A percentile compares a stretch with the other conserved stretches of the same genome.
Conservation (phyloP, 2,888 invertebrate genomes). For the Spilarctia lutea region DNA sequence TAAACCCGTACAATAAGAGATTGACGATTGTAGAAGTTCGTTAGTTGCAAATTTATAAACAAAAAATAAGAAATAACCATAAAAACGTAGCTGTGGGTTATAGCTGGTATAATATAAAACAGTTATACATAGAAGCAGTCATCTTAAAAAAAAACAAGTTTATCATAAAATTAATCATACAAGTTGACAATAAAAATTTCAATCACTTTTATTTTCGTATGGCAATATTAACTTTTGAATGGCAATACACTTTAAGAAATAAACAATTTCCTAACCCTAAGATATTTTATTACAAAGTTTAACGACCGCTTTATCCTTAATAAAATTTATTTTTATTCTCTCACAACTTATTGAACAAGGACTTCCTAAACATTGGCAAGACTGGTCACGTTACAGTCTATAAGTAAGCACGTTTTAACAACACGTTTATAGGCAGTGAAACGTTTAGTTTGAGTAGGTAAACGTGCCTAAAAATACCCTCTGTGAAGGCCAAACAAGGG, state of each 20-base stretch:
- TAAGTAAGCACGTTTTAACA: conserved; percentile 17
- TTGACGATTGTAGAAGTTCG: no score
- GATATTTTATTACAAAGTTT: background rate
- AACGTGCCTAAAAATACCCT: conserved; percentile 15
- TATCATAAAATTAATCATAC: background rate
- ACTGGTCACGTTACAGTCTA: conserved; percentile 20
- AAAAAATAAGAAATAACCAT: no score
- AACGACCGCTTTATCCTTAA: background rate
- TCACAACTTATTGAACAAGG: conserved; percentile 6
- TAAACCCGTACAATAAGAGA: no score
- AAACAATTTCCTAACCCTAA: background rate
- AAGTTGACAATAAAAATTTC: background rate
- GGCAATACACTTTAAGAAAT: background rate
- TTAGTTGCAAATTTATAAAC: no score
- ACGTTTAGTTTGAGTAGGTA: conserved; percentile 7
- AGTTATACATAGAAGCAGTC: no score
- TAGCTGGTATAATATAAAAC: no score
- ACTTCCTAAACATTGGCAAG: background rate
- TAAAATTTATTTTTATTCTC: conserved; percentile 3
- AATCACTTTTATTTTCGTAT: background rate
- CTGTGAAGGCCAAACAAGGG: background rate
- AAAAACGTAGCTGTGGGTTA: no score
- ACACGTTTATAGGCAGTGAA: conserved; percentile 8
- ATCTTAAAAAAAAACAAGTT: no score
- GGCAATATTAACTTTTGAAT: background rate